Evolutionary conservation across 2,888 invertebrate species (phyloP).

Genomic region (Laothoe populi): DNA sequence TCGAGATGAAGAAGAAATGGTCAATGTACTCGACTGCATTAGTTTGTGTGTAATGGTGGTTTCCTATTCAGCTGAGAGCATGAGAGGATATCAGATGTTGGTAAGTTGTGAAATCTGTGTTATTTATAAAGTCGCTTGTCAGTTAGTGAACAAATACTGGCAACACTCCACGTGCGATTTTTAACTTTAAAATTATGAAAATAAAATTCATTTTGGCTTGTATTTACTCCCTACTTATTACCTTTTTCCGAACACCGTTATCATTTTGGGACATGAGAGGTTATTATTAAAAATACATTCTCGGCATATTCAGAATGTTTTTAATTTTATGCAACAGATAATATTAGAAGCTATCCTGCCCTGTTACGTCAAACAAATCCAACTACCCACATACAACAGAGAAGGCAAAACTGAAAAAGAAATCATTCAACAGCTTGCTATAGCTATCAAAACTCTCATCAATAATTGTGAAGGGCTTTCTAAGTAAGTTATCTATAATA

Average conservation of each 20-base stretch:
- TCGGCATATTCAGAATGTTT: background rate
- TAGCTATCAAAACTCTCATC: slow-evolving; percentile 97
- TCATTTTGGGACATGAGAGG: too few relatives aligned
- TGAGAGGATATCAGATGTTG: slow-evolving; percentile 95
- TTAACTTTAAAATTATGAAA: too few relatives aligned
- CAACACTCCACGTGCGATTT: too few relatives aligned
- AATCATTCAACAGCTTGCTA: slow-evolving; percentile 95
- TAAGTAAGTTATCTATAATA: slow-evolving; percentile 89
- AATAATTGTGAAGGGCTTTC: slow-evolving; percentile 98
- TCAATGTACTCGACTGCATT: slow-evolving; percentile 97
- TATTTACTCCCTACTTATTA: too few relatives aligned
- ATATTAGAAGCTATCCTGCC: slow-evolving; percentile 98
- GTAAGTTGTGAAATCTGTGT: slow-evolving; percentile 83
- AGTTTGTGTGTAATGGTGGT: slow-evolving; percentile 99
- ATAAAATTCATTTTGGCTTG: too few relatives aligned
- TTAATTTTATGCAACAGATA: slow-evolving; percentile 83
- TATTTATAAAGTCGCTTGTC: too few relatives aligned
- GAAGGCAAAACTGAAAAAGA: slow-evolving; percentile 97
- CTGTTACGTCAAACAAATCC: slow-evolving; percentile 97
- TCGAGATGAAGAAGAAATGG: slow-evolving; percentile 98
- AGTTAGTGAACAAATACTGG: too few relatives aligned
- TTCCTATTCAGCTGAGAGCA: slow-evolving; percentile 98
- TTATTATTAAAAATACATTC: background rate
- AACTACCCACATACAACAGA: slow-evolving; percentile 93
- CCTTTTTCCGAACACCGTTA: too few relatives aligned